Base-by-base conservation (phyloP, 2,113 vertebrate species). In the Oceanites oceanicus region DNA sequence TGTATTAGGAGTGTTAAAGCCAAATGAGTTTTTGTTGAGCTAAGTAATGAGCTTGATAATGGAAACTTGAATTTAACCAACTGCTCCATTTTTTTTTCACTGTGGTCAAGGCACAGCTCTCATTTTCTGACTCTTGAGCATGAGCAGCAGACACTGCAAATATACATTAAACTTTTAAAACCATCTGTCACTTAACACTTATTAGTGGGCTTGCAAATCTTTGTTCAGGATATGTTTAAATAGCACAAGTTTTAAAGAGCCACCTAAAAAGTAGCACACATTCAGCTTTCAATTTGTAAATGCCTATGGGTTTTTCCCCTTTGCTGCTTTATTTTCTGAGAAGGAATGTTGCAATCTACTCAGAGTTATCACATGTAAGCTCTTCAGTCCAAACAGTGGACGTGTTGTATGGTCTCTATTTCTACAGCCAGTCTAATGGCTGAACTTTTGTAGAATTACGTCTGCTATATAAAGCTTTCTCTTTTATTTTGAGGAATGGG, bases 401-500 rank as follows among this genome's bases (percentile, higher is more conserved):
- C 16, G 1, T 29, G 65, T 32, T 67, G 47, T 89, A 26, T 77
- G 79, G 68, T 80, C n/a, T 90, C 47, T 83, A 6, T 88, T 89
- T 77, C 21, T 96, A 13, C 63, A 78, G 92, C 92, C 94, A 86
- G 15, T 44, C 40, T 88, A 6, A 49, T 71, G 96, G 89, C 90
- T 97, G 92, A 59, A 36, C 21, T 29, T 53, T 17, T 27, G 7
- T 86, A 49, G 56, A 79, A 16, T 94, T 81, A 71, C 20, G 2
- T 40, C 49, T 96, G 83, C 74, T 95, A 97, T 8, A 97, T 97
- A 95, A 97, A 91, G 66, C 87, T 97, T 94, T 97, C 92, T 96
- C 95, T 97, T 96, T 97, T 97, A 59, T 97, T 92, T 97, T 98
- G 88, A 98, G 98, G 98, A 95, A 98, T 98, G 98, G 99, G 99